phyloP scores from a whole-genome alignment of 2,888 invertebrate genomes.

The Mythimna vitellina region DNA sequence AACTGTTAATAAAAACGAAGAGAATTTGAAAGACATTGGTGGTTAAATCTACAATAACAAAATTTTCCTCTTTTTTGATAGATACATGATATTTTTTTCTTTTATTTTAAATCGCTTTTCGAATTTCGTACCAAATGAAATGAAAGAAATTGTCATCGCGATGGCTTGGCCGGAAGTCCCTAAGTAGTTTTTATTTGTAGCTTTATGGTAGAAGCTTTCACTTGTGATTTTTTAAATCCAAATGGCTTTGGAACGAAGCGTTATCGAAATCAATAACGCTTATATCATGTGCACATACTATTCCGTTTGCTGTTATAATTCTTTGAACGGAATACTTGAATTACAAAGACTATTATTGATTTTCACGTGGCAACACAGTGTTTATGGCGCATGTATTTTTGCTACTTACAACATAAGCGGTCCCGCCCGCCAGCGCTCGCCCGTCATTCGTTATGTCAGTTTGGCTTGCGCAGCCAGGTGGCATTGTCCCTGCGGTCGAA shows the following conservation, averaged over 20 bases:
- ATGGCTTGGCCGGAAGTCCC: constrained; percentile 74
- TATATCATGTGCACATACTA: not conserved
- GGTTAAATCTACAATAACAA: constrained; percentile 89
- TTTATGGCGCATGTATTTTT: constrained; percentile 21
- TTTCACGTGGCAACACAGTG: constrained; percentile 34
- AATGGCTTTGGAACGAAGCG: not conserved
- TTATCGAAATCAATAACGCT: not conserved
- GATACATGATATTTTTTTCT: constrained; percentile 86
- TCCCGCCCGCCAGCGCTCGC: constrained; percentile 65
- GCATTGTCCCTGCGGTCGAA: constrained; percentile 67
- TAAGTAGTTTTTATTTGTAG: constrained; percentile 63
- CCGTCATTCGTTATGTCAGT: constrained; percentile 72
- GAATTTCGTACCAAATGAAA: constrained; percentile 82
- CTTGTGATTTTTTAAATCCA: constrained; percentile 18
- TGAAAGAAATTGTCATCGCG: constrained; percentile 84
- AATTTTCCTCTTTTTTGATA: constrained; percentile 89
- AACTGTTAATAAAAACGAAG: constrained; percentile 88
- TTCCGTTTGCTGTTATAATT: not conserved
- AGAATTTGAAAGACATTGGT: constrained; percentile 89
- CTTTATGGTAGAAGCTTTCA: constrained; percentile 67
- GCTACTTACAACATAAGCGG: constrained; percentile 62
- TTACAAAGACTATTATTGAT: not conserved
- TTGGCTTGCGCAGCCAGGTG: constrained; percentile 83
- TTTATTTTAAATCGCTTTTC: constrained; percentile 87
- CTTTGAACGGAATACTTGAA: not conserved